Percentiles rank a stretch among this genome's conserved stretches.
phyloP scores from a whole-genome alignment of 1,140 invertebrate species.

The Anastatus disparis region DNA sequence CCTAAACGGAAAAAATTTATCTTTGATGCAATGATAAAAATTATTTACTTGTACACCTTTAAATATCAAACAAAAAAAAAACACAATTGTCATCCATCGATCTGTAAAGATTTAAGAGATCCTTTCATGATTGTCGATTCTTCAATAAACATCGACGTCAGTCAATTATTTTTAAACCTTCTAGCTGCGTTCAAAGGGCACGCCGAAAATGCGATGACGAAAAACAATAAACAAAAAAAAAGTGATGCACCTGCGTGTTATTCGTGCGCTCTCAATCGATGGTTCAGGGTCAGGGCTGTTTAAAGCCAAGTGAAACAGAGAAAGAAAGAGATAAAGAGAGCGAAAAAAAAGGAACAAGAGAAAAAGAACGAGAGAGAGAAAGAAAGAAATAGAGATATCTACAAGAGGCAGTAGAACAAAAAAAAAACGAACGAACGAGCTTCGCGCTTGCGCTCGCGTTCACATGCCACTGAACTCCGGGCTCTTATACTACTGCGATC shows the following conservation, averaged over 20 bases:
- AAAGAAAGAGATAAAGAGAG: slow-evolving; percentile 31
- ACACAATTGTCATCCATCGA: too few relatives aligned
- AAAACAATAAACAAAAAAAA: too few relatives aligned
- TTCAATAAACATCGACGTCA: too few relatives aligned
- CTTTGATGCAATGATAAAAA: too few relatives aligned
- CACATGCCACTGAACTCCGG: slow-evolving; percentile 31
- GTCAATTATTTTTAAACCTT: slow-evolving; percentile 28
- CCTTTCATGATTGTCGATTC: too few relatives aligned
- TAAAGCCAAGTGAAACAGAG: background rate
- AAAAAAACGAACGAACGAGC: background rate
- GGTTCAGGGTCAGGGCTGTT: slow-evolving; percentile 30
- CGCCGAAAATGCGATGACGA: slow-evolving; percentile 23
- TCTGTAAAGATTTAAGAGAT: too few relatives aligned
- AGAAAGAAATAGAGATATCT: too few relatives aligned
- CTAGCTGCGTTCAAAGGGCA: slow-evolving; percentile 26
- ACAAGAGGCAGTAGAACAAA: background rate
- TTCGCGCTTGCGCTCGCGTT: too few relatives aligned
- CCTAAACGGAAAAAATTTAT: too few relatives aligned
- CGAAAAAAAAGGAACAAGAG: background rate
- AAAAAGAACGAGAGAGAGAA: background rate
- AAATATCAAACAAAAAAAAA: too few relatives aligned
- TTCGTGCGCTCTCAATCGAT: slow-evolving; percentile 21
- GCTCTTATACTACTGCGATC: background rate
- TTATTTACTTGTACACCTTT: too few relatives aligned
- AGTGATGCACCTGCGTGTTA: slow-evolving; percentile 38